Evolutionary conservation across 2,888 invertebrate genomes (phyloP).

Genomic region (Branchellion lobata): DNA sequence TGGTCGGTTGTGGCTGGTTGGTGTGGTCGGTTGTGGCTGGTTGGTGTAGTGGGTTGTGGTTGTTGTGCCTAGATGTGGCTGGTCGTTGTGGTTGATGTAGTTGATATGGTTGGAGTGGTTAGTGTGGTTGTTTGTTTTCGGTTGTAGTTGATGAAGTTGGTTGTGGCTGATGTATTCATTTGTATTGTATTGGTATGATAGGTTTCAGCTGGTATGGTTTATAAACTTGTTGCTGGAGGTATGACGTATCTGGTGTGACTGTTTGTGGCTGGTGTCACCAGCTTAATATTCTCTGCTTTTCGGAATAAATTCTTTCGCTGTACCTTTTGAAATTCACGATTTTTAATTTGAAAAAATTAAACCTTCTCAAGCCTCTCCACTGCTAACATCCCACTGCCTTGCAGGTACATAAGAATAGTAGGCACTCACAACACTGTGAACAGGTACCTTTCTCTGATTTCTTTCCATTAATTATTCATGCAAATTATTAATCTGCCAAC

Average conservation of each 20-base stretch:
- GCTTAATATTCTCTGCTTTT: too few species aligned
- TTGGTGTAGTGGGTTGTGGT: neutral
- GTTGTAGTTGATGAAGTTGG: too few species aligned
- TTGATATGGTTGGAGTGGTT: neutral
- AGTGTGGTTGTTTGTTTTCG: too few species aligned
- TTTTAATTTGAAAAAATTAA: too few species aligned
- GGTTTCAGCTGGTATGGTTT: neutral
- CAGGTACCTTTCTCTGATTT: slow-evolving; percentile 65
- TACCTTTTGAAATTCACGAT: too few species aligned
- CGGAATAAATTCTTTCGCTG: too few species aligned
- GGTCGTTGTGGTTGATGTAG: neutral
- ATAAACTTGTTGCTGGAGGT: neutral
- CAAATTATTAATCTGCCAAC: too few species aligned
- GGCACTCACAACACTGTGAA: slow-evolving; percentile 95
- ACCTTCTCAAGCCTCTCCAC: too few species aligned
- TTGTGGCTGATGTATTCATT: too few species aligned
- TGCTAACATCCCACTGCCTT: slow-evolving; percentile 54
- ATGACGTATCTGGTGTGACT: neutral
- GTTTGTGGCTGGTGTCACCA: neutral
- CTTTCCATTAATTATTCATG: neutral
- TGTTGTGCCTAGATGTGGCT: neutral
- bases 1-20: neutral
- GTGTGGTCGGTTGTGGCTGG: neutral
- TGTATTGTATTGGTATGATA: too few species aligned
- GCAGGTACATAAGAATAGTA: slow-evolving; percentile 66